Base-by-base conservation (phyloP, 2,113 vertebrate species). In the Ammodramus savannarum region DNA sequence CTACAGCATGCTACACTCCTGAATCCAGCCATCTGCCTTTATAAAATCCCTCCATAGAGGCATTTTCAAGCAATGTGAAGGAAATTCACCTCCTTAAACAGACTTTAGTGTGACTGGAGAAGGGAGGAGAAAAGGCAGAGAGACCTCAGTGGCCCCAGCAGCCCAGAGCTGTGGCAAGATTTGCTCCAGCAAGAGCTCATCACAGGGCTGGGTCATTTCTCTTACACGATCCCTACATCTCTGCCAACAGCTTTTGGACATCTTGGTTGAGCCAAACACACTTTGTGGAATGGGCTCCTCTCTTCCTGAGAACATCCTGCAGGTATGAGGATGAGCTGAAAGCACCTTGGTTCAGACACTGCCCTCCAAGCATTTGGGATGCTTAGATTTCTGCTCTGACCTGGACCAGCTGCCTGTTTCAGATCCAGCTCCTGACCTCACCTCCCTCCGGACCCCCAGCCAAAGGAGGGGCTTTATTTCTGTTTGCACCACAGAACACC, bases 391-490 rank as follows among this genome's bases (percentile, higher is more conserved):
- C 67, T 80, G 63, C 59, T 95, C 65, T 46, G 88, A 51, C 26
- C 0, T 0, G 25, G 61, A 11, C 57, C 9, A 5, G 52, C 21
- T 80, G 78, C 61, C 34, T 27, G 4, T 13, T 82, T 62, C 67
- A 66, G 10, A 85, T 82, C 51, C 87, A 93, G 34, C 68, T 87
- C 63, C 55, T 91, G 78, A 95, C 58, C 74, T 95, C 91, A 88
- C 27, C 80, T 72, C 76, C 44, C 55, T 57, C 11, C 0, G 0
- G 83, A 89, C 51, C 69, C 39, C 54, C 48, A 84, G 73, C 36
- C 52, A 75, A 78, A 48, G 75, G 79, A 69, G 58, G 39, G 11
- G 39, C 18, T 94, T 61, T 41, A 48, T 79, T 94, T 92, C 75
- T 85, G 77, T 48, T 55, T 55, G 26, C 21, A 13, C 72, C 57